phyloP scores from a whole-genome alignment of 2,888 invertebrate genomes.

The Agrotis ipsilon region DNA sequence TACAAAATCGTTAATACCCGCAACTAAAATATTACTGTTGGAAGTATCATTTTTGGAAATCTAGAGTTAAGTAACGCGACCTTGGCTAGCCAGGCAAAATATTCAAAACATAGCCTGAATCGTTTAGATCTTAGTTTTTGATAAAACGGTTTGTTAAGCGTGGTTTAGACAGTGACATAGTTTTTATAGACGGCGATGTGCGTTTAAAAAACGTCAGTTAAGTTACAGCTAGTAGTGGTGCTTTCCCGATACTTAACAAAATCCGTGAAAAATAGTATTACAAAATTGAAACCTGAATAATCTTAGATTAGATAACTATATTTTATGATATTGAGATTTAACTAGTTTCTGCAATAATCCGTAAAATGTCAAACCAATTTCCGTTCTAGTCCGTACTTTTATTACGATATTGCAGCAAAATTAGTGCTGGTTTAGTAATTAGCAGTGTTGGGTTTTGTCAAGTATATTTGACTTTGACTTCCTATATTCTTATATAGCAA shows the following conservation, averaged over 20 bases:
- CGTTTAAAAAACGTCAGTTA: background rate
- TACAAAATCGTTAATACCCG: conserved; percentile 58
- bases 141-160: conserved; percentile 34
- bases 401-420: background rate
- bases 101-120: conserved; percentile 52
- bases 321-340: background rate
- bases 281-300: background rate
- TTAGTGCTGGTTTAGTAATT: background rate
- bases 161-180: conserved; percentile 36
- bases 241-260: background rate
- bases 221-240: too few species aligned
- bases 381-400: background rate
- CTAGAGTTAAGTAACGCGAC: conserved; percentile 67
- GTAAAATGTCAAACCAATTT: conserved; percentile 18
- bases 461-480: too few species aligned
- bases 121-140: conserved; percentile 44
- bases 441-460: background rate
- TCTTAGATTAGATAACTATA: background rate
- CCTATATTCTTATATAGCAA: too few species aligned
- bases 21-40: conserved; percentile 52
- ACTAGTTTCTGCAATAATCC: background rate
- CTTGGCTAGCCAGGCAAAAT: conserved; percentile 58
- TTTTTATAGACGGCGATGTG: conserved; percentile 1
- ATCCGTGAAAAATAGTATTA: background rate
- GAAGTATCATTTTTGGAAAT: conserved; percentile 68